Evolutionary conservation across 2,797 vertebrate genomes (phyloP).

Genomic region (Epinephelus coioides): DNA sequence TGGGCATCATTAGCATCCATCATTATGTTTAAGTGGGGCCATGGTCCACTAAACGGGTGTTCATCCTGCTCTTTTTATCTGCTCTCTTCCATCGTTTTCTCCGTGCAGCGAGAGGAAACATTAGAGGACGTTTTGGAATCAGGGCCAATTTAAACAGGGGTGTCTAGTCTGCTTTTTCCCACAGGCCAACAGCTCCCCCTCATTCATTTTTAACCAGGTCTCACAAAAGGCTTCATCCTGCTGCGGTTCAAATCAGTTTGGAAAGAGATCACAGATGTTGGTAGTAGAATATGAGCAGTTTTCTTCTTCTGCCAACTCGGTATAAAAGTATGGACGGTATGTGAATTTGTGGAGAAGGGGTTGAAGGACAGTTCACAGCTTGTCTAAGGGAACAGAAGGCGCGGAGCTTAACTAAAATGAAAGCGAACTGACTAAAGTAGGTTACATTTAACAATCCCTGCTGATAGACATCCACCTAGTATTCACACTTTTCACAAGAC

Average conservation of each 20-base stretch:
- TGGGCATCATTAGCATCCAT: conserved; percentile 81
- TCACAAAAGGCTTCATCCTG: conserved; percentile 64
- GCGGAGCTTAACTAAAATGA: conserved; percentile 43
- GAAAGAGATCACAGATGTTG: conserved; percentile 50
- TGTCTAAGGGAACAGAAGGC: conserved; percentile 24
- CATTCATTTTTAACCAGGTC: conserved; percentile 78
- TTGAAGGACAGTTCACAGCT: conserved; percentile 61
- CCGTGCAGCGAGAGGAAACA: conserved; percentile 39
- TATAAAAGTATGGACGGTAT: conserved; percentile 28
- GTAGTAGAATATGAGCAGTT: conserved; percentile 25
- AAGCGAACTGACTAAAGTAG: conserved; percentile 54
- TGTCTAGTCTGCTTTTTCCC: conserved; percentile 80
- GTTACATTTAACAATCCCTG: conserved; percentile 58
- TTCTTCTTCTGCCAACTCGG: conserved; percentile 26
- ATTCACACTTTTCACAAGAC: conserved; percentile 41
- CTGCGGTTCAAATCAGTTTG: conserved; percentile 64
- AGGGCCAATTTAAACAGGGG: conserved; percentile 82
- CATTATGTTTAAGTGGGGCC: conserved; percentile 80
- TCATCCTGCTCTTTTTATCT: conserved; percentile 60
- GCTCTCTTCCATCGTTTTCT: conserved; percentile 57
- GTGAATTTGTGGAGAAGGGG: conserved; percentile 40
- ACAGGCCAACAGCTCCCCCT: conserved; percentile 60
- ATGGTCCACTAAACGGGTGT: conserved; percentile 77
- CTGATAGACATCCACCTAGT: conserved; percentile 56
- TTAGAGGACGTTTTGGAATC: conserved; percentile 61